Conservation (phyloP, 2,113 vertebrate genomes). For the Chloropsis hardwickii region DNA sequence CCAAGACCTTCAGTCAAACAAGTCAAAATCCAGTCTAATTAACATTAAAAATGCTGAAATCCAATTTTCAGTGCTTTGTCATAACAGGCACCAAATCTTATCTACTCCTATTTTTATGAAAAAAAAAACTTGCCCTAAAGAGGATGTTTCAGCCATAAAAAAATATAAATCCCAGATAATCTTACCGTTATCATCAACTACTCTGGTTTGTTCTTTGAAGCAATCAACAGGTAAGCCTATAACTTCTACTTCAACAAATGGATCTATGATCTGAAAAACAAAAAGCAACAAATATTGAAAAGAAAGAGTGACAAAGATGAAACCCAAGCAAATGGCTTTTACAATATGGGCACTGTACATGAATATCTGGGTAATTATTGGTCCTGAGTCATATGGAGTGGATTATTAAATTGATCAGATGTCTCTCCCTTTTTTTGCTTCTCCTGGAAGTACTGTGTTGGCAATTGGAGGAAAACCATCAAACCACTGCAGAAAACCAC, state of each 20-base stretch:
- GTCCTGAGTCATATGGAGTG: background rate
- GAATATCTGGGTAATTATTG: background rate
- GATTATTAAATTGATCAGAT: background rate
- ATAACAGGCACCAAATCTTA: background rate
- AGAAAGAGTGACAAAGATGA: background rate
- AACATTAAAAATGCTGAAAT: background rate
- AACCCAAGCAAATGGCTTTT: background rate
- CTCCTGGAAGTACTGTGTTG: background rate
- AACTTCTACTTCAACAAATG: conserved; percentile 97
- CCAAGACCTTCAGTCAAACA: background rate
- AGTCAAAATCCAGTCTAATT: background rate
- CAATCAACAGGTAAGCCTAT: conserved; percentile 94
- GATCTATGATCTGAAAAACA: conserved; percentile 90
- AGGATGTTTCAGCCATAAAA: background rate
- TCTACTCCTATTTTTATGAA: background rate
- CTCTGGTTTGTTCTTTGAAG: conserved; percentile 92
- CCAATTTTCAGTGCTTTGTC: background rate
- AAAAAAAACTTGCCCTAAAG: background rate
- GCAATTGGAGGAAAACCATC: background rate
- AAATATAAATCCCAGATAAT: background rate
- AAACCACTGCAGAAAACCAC: background rate
- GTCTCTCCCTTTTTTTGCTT: background rate
- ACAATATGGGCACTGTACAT: background rate
- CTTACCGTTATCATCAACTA: conserved; percentile 97
- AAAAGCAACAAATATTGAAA: background rate